Percentiles rank a stretch among this genome's conserved stretches.
These are phyloP conservation scores for Cabera pusaria DNA, from an alignment of 2,888 invertebrate species.

Conservation along the genomic window DNA sequence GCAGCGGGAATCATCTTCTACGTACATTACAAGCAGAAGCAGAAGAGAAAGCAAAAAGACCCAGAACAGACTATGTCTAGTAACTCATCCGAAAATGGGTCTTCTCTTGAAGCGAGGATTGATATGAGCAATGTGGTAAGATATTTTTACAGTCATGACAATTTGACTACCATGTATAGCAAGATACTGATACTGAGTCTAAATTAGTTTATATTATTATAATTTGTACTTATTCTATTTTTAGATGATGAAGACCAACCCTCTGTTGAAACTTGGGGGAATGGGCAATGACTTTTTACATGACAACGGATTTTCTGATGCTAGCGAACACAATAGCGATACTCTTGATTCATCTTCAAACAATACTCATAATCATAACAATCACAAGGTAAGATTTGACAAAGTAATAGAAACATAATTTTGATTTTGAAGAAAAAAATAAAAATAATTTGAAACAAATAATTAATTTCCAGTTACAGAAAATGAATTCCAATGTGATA, in stretches of 20 bases:
- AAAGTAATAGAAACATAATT: too few relatives aligned
- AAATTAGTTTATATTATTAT: too few relatives aligned
- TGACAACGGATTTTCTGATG: conserved; percentile 66
- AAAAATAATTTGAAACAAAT: background rate
- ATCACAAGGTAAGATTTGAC: conserved; percentile 19
- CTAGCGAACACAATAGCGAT: conserved; percentile 66
- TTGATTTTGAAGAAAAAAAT: too few relatives aligned
- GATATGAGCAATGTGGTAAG: conserved; percentile 75
- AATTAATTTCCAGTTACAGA: conserved; percentile 57
- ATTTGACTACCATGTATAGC: too few relatives aligned
- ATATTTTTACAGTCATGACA: too few relatives aligned
- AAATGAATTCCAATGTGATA: conserved; percentile 61
- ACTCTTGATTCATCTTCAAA: conserved; percentile 59
- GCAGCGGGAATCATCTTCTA: conserved; percentile 93
- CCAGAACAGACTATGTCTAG: conserved; percentile 63
- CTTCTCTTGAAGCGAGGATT: conserved; percentile 63
- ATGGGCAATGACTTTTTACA: conserved; percentile 58
- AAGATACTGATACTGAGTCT: too few relatives aligned
- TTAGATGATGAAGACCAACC: conserved; percentile 73
- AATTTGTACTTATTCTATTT: too few relatives aligned
- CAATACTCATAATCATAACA: conserved; percentile 37
- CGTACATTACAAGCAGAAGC: conserved; percentile 87
- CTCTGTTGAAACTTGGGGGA: conserved; percentile 60
- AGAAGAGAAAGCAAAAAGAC: conserved; percentile 79
- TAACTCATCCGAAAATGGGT: conserved; percentile 61